A percentile compares a stretch with the other conserved stretches of the same genome.
These are phyloP conservation scores for Cactoblastis cactorum DNA, from an alignment of 2,888 invertebrate genomes.

Conservation along the genomic window DNA sequence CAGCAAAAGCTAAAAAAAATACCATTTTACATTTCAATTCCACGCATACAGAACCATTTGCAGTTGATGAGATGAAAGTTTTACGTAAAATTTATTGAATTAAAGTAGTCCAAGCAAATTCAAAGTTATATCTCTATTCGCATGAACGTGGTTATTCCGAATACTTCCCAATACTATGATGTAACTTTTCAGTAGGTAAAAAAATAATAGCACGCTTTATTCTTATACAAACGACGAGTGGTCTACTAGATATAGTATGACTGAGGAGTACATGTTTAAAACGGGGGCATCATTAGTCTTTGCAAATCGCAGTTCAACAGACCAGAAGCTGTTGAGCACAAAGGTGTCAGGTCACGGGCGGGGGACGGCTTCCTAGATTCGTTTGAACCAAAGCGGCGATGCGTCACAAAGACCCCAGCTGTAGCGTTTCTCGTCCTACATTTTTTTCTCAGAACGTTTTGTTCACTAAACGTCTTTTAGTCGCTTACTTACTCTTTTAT, in stretches of 20 bases:
- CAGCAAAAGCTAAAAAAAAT: not conserved
- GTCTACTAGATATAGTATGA: too few species aligned
- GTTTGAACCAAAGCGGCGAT: constrained; percentile 28
- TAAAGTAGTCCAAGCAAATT: too few species aligned
- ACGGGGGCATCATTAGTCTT: constrained; percentile 45
- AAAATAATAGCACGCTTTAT: too few species aligned
- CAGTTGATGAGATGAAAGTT: too few species aligned
- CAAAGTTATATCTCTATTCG: too few species aligned
- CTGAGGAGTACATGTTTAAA: constrained; percentile 19
- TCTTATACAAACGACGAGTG: too few species aligned
- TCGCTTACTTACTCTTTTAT: constrained; percentile 15
- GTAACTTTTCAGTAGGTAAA: too few species aligned
- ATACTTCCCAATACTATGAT: too few species aligned
- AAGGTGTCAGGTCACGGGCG: constrained; percentile 41
- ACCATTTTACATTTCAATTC: not conserved
- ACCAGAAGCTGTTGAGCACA: constrained; percentile 50
- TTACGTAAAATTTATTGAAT: too few species aligned
- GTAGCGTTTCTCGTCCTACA: constrained; percentile 20
- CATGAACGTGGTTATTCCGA: too few species aligned
- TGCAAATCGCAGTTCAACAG: constrained; percentile 47
- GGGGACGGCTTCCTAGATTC: constrained; percentile 18
- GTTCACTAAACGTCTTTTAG: constrained; percentile 18
- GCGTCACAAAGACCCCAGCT: constrained; percentile 21
- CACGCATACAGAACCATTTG: too few species aligned
- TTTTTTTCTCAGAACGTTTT: constrained; percentile 1